These are phyloP conservation scores for Oenanthe oenanthe DNA, from an alignment of 2,113 vertebrate species.

Conservation along the genomic window DNA sequence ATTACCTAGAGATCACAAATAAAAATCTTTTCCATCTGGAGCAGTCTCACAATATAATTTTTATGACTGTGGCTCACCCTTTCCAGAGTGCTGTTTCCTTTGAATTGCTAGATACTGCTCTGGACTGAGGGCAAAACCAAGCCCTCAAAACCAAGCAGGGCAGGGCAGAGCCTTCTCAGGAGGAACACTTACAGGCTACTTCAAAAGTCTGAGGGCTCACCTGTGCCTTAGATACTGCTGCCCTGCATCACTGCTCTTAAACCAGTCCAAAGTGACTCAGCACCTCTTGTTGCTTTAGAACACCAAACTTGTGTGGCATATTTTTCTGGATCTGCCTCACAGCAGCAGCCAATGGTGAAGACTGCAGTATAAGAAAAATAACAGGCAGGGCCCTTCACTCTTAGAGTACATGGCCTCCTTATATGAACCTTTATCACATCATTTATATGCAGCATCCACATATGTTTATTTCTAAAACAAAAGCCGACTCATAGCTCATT, in stretches of 20 bases:
- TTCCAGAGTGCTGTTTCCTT: not conserved
- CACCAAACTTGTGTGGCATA: not conserved
- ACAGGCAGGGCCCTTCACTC: not conserved
- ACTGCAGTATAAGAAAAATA: not conserved
- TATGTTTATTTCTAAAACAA: not conserved
- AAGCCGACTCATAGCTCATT: not conserved
- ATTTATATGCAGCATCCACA: not conserved
- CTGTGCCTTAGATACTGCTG: not conserved
- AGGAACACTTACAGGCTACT: not conserved
- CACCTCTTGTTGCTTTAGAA: not conserved
- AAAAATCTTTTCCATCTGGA: not conserved
- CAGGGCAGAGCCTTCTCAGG: not conserved
- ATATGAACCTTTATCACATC: not conserved
- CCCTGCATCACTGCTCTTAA: not conserved
- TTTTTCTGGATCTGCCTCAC: not conserved
- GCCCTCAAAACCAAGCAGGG: not conserved
- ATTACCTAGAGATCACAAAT: not conserved
- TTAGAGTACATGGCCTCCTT: not conserved
- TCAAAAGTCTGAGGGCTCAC: not conserved
- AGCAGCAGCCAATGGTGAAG: not conserved
- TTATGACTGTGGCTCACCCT: not conserved
- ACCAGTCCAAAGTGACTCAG: not conserved
- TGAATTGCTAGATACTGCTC: not conserved
- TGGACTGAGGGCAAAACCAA: not conserved
- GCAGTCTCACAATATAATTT: not conserved